These are phyloP conservation scores for Phocoena sinus DNA, from an alignment of 2,113 vertebrate species.

Conservation along the genomic window DNA sequence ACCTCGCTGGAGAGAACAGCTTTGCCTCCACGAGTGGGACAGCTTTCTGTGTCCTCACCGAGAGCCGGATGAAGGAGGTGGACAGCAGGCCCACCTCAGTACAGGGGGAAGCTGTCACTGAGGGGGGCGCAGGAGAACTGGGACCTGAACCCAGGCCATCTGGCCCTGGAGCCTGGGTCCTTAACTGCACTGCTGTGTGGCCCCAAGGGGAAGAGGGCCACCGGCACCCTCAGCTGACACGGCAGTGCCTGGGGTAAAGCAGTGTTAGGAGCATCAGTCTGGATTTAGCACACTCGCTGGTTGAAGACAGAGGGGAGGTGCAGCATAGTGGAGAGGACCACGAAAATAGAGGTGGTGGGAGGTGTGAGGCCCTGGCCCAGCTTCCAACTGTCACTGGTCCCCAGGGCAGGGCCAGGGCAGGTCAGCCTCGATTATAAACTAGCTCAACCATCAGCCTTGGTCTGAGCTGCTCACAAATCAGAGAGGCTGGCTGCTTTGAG, in stretches of 20 bases:
- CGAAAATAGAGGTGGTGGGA: neutral
- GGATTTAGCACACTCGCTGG: neutral
- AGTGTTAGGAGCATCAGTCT: neutral
- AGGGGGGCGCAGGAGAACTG: neutral
- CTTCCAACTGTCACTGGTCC: accelerated
- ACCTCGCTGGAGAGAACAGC: neutral
- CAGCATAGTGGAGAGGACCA: accelerated
- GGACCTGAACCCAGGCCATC: neutral
- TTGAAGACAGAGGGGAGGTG: no score
- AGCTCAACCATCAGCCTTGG: neutral
- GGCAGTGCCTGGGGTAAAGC: neutral
- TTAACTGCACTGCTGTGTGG: neutral
- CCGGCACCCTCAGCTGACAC: neutral
- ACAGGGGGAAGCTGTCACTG: accelerated
- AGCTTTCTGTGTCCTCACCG: neutral
- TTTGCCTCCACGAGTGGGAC: neutral
- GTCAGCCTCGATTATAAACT: neutral
- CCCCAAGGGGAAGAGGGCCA: neutral
- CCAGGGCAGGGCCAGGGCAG: neutral
- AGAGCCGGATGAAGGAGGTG: neutral
- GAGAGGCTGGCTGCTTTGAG: neutral
- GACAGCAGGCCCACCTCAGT: accelerated
- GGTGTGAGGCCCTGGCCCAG: accelerated
- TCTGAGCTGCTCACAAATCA: neutral
- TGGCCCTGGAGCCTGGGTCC: neutral